A percentile compares a stretch with the other conserved stretches of the same genome.
phyloP scores from a whole-genome alignment of 1,140 invertebrate genomes.

The Drosophila quadrilineata region DNA sequence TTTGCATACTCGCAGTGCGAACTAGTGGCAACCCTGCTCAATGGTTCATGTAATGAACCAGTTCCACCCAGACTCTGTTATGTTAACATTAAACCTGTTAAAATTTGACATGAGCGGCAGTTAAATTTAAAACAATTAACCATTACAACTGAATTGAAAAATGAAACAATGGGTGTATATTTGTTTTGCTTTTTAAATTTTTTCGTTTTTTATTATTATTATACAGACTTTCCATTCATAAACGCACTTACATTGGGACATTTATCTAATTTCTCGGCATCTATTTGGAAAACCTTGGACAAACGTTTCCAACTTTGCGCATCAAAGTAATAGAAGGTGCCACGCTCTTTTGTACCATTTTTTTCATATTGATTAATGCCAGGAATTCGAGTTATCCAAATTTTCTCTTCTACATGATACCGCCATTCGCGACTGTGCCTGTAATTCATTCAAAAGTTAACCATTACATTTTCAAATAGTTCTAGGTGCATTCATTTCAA shows the following conservation, averaged over 20 bases:
- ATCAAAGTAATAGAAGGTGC: conserved; percentile 99
- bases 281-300: conserved; percentile 97
- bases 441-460: conserved; percentile 29
- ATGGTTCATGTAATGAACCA: too few species aligned
- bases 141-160: not conserved
- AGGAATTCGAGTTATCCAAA: conserved; percentile 99
- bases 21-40: too few species aligned
- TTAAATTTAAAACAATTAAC: not conserved
- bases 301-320: conserved; percentile 97
- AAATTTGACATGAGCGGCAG: not conserved
- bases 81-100: too few species aligned
- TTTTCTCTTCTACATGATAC: conserved; percentile 99
- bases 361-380: conserved; percentile 94
- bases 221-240: conserved; percentile 82
- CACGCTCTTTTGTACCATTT: conserved; percentile 96
- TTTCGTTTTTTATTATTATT: conserved; percentile 81
- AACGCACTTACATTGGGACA: conserved; percentile 82
- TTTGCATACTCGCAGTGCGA: too few species aligned
- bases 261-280: conserved; percentile 97
- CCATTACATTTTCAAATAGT: not conserved
- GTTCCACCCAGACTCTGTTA: too few species aligned
- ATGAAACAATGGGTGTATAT: too few species aligned
- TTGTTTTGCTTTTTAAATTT: conserved; percentile 67
- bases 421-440: conserved; percentile 99
- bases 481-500: conserved; percentile 77